Evolutionary conservation across 2,888 invertebrate species (phyloP).

Genomic region (Drosophila tripunctata): DNA sequence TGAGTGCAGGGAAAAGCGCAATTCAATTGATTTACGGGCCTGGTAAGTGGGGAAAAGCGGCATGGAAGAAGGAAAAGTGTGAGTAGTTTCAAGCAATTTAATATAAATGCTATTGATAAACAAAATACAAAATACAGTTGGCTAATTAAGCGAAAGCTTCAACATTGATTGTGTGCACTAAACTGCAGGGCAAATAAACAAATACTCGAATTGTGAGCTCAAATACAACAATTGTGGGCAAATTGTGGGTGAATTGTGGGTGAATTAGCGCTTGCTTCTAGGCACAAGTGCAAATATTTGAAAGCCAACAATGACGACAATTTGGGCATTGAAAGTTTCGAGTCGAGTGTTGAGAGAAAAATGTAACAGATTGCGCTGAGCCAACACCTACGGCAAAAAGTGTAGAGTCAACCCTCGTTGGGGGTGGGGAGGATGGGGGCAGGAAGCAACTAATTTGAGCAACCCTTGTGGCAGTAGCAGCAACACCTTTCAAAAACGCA

Average conservation of each 20-base stretch:
- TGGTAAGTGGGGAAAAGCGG: conserved; percentile 17
- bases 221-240: conserved; percentile 40
- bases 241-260: conserved; percentile 65
- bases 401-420: conserved; percentile 58
- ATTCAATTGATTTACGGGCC: conserved; percentile 35
- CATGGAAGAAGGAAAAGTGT: conserved; percentile 1
- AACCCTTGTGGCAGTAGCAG: conserved; percentile 71
- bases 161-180: conserved; percentile 73
- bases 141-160: conserved; percentile 68
- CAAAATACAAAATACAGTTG: conserved; percentile 52
- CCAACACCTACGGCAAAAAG: conserved; percentile 66
- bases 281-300: conserved; percentile 74
- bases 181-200: conserved; percentile 62
- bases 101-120: conserved; percentile 37
- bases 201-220: conserved; percentile 19
- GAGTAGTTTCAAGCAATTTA: conserved; percentile 4
- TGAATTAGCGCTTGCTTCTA: conserved; percentile 53
- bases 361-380: conserved; percentile 81
- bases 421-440: conserved; percentile 13
- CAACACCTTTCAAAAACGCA: conserved; percentile 50
- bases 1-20: conserved; percentile 43
- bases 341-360: conserved; percentile 53
- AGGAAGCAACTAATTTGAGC: conserved; percentile 76
- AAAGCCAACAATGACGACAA: conserved; percentile 58
- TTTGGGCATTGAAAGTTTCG: conserved; percentile 28